Conservation (phyloP, 2,113 vertebrate genomes). For the Pygoscelis antarcticus region DNA sequence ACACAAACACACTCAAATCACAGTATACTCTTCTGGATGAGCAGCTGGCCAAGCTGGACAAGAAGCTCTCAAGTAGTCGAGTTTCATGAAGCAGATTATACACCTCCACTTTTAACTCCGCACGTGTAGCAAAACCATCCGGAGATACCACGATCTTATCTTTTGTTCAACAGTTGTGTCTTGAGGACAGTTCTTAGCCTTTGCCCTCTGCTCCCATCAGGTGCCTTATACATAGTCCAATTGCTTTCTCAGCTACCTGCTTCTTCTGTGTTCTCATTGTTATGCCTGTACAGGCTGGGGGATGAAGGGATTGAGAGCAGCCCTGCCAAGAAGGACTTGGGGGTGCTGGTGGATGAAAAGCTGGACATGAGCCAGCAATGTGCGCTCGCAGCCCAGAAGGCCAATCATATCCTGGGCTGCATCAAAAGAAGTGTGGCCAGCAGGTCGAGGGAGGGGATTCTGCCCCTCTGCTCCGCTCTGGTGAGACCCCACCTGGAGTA, state of each 20-base stretch:
- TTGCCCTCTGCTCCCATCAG: not conserved
- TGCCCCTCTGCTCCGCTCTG: too few species aligned
- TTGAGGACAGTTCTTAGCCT: not conserved
- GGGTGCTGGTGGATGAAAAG: too few species aligned
- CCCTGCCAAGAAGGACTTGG: too few species aligned
- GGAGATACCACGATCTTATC: not conserved
- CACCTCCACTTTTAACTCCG: not conserved
- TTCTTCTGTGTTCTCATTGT: not conserved
- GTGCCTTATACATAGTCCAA: not conserved
- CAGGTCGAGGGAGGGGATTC: too few species aligned
- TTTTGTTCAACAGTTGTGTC: not conserved
- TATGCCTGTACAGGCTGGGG: not conserved
- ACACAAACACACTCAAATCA: not conserved
- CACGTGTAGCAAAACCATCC: not conserved
- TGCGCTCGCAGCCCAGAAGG: too few species aligned
- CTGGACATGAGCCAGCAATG: too few species aligned
- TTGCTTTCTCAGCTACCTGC: not conserved
- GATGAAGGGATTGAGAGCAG: too few species aligned
- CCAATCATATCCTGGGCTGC: too few species aligned
- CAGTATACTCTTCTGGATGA: not conserved
- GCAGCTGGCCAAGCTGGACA: not conserved
- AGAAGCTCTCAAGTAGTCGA: not conserved
- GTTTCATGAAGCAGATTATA: not conserved
- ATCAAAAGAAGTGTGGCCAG: too few species aligned
- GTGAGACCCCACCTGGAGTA: too few species aligned